Percentiles rank a stretch among this genome's conserved stretches.
phyloP scores from a whole-genome alignment of 1,140 invertebrate species.

The Drosophila takahashii region DNA sequence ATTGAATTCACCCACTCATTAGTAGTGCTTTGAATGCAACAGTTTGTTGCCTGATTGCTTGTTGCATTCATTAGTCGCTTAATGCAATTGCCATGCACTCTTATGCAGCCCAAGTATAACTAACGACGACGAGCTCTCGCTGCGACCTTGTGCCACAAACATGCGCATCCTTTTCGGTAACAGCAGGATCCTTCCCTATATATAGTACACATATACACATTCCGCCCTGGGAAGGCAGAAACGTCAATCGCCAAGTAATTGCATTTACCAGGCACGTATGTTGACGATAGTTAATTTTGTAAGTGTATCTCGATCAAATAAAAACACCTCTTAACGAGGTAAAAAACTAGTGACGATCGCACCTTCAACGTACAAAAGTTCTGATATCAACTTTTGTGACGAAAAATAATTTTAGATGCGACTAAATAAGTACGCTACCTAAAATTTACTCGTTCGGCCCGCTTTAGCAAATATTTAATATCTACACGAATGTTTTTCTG shows the following conservation, averaged over 20 bases:
- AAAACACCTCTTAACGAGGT: too few species aligned
- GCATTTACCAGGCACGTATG: slow-evolving; percentile 82
- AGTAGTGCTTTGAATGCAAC: slow-evolving; percentile 53
- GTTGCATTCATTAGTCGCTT: slow-evolving; percentile 61
- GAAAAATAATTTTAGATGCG: too few species aligned
- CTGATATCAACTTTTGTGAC: too few species aligned
- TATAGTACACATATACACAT: background rate
- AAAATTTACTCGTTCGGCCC: too few species aligned
- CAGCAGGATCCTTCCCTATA: slow-evolving; percentile 4
- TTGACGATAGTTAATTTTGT: slow-evolving; percentile 84
- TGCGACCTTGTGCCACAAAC: slow-evolving; percentile 50
- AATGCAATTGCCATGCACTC: slow-evolving; percentile 67
- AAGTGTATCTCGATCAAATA: slow-evolving; percentile 83
- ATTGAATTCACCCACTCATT: slow-evolving; percentile 48
- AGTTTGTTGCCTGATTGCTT: slow-evolving; percentile 59
- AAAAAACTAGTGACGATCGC: too few species aligned
- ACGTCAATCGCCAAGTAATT: slow-evolving; percentile 80
- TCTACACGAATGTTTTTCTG: too few species aligned
- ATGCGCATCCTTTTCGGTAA: slow-evolving; percentile 34
- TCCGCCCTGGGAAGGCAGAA: slow-evolving; percentile 7
- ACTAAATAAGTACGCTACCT: too few species aligned
- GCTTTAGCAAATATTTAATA: too few species aligned
- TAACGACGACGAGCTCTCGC: slow-evolving; percentile 13
- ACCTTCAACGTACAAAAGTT: too few species aligned
- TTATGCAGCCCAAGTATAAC: slow-evolving; percentile 33